Conservation (phyloP, 2,797 vertebrate species). For the Atherinosoma microstoma region DNA sequence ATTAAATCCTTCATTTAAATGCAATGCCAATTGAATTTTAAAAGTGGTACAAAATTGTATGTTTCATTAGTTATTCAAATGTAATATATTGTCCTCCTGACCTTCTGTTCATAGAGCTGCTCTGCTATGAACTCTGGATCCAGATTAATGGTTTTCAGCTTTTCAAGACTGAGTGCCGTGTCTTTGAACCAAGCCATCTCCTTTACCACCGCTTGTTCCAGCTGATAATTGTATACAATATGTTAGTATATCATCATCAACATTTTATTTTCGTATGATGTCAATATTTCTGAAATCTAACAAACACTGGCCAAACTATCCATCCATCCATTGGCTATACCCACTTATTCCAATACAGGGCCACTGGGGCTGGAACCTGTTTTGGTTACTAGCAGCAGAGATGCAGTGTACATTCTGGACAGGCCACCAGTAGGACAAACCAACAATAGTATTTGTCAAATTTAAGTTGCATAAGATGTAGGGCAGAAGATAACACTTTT, state of each 20-base stretch:
- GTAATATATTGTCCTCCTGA: constrained; percentile 38
- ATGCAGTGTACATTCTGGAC: too few relatives aligned
- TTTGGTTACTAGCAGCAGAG: too few relatives aligned
- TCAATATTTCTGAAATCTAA: neutral
- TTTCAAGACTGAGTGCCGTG: constrained; percentile 80
- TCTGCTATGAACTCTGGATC: constrained; percentile 77
- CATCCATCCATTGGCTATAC: neutral
- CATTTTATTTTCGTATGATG: neutral
- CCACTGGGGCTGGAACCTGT: neutral
- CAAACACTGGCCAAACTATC: neutral
- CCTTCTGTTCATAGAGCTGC: constrained; percentile 90
- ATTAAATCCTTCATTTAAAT: constrained; percentile 1
- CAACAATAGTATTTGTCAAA: neutral
- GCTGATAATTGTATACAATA: constrained; percentile 62
- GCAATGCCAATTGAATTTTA: neutral
- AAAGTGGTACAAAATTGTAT: neutral
- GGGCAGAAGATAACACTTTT: neutral
- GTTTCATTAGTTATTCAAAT: neutral
- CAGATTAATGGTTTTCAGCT: constrained; percentile 79
- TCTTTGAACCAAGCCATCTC: constrained; percentile 79
- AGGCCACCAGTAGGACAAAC: neutral
- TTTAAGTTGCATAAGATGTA: neutral
- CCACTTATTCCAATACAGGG: neutral
- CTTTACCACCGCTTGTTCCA: constrained; percentile 86
- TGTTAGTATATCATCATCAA: constrained; percentile 4